Evolutionary conservation across 1,140 invertebrate species (phyloP).

Genomic region (roundworm (Caenorhabditis elegans)): WBcel235 BX284605.5:10163501-10164000

Average conservation of each 20-base stretch:
- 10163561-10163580: too few relatives aligned
- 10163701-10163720: not conserved
- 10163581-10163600: not conserved
- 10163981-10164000: not conserved
- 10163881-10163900: not conserved
- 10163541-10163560: too few relatives aligned
- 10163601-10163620: not conserved
- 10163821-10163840: constrained; percentile 14
- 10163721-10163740: constrained; percentile 14
- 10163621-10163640: not conserved
- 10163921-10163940: constrained; percentile 16
- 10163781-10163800: not conserved
- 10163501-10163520: too few relatives aligned
- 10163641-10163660: constrained; percentile 9
- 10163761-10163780: not conserved
- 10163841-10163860: not conserved
- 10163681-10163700: not conserved
- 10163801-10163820: not conserved
- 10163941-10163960: not conserved
- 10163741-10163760: constrained; percentile 8
- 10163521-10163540: too few relatives aligned
- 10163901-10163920: not conserved
- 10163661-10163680: not conserved
- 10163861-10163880: not conserved
- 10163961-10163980: not conserved